Conservation (phyloP, 2,888 invertebrate species). For the Apoda limacodes region DNA sequence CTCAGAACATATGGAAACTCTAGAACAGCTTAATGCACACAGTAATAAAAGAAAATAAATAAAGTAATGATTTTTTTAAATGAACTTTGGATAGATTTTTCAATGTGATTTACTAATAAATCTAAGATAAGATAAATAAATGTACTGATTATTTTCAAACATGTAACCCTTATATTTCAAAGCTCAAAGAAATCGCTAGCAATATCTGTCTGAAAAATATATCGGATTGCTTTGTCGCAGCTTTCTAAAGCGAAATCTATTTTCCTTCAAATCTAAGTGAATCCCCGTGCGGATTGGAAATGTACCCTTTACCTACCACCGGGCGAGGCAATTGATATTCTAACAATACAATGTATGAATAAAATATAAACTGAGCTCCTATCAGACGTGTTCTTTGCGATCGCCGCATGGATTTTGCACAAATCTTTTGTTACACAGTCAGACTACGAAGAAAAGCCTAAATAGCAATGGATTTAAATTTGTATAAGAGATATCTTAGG, state of each 20-base stretch:
- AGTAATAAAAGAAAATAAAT: too few species aligned
- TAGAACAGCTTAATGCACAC: too few species aligned
- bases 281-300: conserved; percentile 71
- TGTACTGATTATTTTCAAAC: conserved; percentile 48
- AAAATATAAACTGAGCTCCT: conserved; percentile 68
- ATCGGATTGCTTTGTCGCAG: conserved; percentile 71
- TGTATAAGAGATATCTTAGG: too few species aligned
- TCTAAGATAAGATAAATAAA: conserved; percentile 35
- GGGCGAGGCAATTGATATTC: conserved; percentile 70
- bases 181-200: conserved; percentile 70
- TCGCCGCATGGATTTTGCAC: conserved; percentile 48
- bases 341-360: conserved; percentile 71
- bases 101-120: too few species aligned
- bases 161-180: conserved; percentile 68
- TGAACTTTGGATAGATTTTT: too few species aligned
- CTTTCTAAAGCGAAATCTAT: conserved; percentile 70
- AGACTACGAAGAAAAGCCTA: conserved; percentile 24
- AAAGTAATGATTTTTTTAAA: too few species aligned
- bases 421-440: conserved; percentile 39
- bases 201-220: conserved; percentile 71
- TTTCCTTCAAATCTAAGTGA: conserved; percentile 72
- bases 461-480: too few species aligned
- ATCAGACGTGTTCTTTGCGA: conserved; percentile 55
- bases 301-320: conserved; percentile 70
- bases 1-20: too few species aligned